Base-by-base conservation (phyloP, 2,888 invertebrate species). In the Ethmia dodecea region DNA sequence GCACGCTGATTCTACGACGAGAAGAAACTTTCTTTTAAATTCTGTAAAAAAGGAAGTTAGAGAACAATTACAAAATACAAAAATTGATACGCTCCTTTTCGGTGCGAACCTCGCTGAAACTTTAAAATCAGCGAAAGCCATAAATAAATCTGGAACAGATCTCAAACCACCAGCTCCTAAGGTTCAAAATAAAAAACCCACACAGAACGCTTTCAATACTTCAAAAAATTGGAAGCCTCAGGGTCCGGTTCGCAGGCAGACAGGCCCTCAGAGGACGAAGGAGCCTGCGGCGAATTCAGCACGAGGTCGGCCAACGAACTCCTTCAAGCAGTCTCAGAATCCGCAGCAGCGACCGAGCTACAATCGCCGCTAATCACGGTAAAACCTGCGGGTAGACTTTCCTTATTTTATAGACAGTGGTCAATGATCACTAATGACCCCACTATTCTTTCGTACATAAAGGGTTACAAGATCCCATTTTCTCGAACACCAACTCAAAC, bases 31-130 rank as follows among this genome's bases (percentile, higher is more conserved):
- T 13, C 20, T 47, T 1, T 10, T 43, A 0, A 35, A 9, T 15
- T 16, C 32, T 3, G 15, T 53, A 1, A 55, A 49, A 30, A 45
- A 44, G 14, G 49, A 50, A 4, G n/a, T 34, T 10, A 48, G 40
- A 26, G 49, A 52, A 3, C 48, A 49, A 2, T 10, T 54, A 1
- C 34, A 36, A 3, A 38, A 31, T 2, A 46, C 46, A 2, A 40
- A 45, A 15, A 31, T 49, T 6, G 50, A 49, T 27, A 41, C 30
- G 1, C 33, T 14, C 9, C 25, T 47, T 2, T 52, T 52, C 27
- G 43, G 49, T 2, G 26, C 42, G 12, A 34, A 45, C 3, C 20
- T 49, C 8, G 9, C 38, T 0, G 47, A 48, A 5, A 43, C 43
- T 4, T 16, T 49, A 14, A 49, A 47, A 26, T 26, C 45, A 1